Evolutionary conservation across 2,888 invertebrate species (phyloP), one percentile per base, ranked within the genome.

Genomic region (Macrophya alboannulata): DNA sequence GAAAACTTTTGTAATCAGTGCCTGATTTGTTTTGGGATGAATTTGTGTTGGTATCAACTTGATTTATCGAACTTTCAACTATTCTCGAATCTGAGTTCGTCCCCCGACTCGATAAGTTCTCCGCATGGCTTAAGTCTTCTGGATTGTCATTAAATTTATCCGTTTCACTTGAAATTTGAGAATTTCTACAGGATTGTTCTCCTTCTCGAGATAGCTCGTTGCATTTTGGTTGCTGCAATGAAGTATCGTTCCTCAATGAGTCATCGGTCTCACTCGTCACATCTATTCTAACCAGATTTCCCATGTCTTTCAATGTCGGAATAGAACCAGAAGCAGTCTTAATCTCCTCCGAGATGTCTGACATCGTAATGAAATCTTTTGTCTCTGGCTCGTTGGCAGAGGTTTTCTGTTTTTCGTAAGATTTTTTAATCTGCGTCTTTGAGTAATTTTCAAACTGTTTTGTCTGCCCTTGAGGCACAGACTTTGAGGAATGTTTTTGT

Each of bases 291-390:
- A 71, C 76, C 40, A 37, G 25, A 81, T 76, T 76, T 10, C n/a
- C 71, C 17, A 48, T 88, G 86, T 86, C 87, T 88, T 90, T 90
- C 10, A 87, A 84, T 85, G 87, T 89, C 79, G 85, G 40, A 40
- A 89, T 90, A 15, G 91, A 89, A 74, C 89, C 90, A 21, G 88
- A 90, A 68, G 87, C 85, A 81, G 88, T 90, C 55, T 90, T 90
- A 3, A 89, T 83, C 62, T 91, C 91, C 62, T 92, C 91, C 0
- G 89, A 90, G 40, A 89, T 88, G 37, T 92, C 92, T 0, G 90
- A 89, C 68, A 89, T 85, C n/a, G 88, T 86, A 37, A 79, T 86
- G 25, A 87, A 87, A 21, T 88, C 85, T 87, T 90, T 88, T 4
- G 85, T 85, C 72, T 92, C 92, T 10, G 85, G 71, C 88, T 91